phyloP scores from a whole-genome alignment of 64 coral and sea anemone genomes.

The Exaiptasia diaphana region DNA sequence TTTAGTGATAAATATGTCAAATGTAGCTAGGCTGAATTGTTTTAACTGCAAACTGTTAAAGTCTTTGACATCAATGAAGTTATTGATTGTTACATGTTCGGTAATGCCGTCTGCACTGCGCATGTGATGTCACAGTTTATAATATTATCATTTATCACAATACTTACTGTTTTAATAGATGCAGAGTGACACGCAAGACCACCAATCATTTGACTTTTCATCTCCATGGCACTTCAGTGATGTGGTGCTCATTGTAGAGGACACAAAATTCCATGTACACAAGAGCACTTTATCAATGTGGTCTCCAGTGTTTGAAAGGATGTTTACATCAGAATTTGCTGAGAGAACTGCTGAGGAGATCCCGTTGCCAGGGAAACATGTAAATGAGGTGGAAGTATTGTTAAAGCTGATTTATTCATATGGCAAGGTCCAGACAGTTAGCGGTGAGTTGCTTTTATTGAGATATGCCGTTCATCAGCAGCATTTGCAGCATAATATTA shows the following conservation, averaged over 20 bases:
- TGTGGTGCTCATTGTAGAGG: slow-evolving; percentile 44
- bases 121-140: background rate
- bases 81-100: background rate
- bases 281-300: slow-evolving; percentile 60
- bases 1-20: too few relatives aligned
- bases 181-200: background rate
- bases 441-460: background rate
- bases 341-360: slow-evolving; percentile 53
- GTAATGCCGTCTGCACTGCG: background rate
- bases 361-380: slow-evolving; percentile 40
- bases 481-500: background rate
- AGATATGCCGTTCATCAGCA: background rate
- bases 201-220: slow-evolving; percentile 28
- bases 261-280: slow-evolving; percentile 48
- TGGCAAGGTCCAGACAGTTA: background rate
- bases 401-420: slow-evolving; percentile 29
- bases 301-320: slow-evolving; percentile 64
- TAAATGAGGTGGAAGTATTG: slow-evolving; percentile 21
- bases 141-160: background rate
- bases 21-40: too few relatives aligned
- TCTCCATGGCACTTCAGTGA: slow-evolving; percentile 64
- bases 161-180: background rate
- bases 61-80: background rate
- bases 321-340: slow-evolving; percentile 54
- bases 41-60: too few relatives aligned